Evolutionary conservation across 2,888 invertebrate species (phyloP).

Genomic region (Caenorhabditis sp.): DNA sequence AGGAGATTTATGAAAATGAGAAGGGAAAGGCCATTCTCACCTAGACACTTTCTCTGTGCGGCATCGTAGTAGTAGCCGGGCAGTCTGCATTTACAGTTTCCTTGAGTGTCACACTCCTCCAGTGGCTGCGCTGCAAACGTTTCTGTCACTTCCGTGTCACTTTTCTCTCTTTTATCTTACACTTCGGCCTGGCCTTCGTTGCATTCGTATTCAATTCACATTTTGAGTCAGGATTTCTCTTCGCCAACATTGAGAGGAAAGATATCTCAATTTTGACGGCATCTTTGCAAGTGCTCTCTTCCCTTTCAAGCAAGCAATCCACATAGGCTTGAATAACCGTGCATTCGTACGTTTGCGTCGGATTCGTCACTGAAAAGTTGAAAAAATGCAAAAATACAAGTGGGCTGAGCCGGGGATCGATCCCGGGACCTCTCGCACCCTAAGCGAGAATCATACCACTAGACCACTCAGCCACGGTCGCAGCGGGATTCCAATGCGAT

Average conservation of each 20-base stretch:
- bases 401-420: conserved; percentile 77
- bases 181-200: conserved; percentile 49
- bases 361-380: conserved; percentile 24
- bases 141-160: not conserved
- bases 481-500: not conserved
- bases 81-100: conserved; percentile 66
- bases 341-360: conserved; percentile 58
- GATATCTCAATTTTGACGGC: conserved; percentile 65
- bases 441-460: conserved; percentile 80
- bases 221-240: conserved; percentile 46
- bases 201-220: conserved; percentile 57
- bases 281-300: conserved; percentile 52
- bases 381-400: conserved; percentile 35
- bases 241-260: conserved; percentile 59
- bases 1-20: not conserved
- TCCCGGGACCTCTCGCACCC: conserved; percentile 80
- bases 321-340: conserved; percentile 63
- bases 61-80: conserved; percentile 66
- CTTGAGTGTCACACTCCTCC: conserved; percentile 67
- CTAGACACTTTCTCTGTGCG: conserved; percentile 64
- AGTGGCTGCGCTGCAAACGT: conserved; percentile 50
- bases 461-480: conserved; percentile 76
- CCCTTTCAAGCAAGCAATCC: conserved; percentile 63
- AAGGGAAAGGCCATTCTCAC: conserved; percentile 48
- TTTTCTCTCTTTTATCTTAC: conserved; percentile 2